phyloP scores from a whole-genome alignment of 1,140 invertebrate species.

The Harlomillsia oculata region DNA sequence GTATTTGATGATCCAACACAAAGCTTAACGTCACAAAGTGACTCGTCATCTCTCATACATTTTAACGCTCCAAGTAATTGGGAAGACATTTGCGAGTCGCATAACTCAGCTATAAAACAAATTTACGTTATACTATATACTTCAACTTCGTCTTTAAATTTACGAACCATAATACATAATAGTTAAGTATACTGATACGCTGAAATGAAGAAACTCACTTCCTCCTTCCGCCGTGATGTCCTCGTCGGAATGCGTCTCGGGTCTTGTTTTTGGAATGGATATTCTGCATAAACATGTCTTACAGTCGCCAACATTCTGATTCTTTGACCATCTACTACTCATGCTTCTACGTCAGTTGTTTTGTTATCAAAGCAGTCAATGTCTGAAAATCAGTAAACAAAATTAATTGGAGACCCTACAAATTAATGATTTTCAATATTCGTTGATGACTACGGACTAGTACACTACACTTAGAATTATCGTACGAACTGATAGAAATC shows the following conservation, averaged over 20 bases:
- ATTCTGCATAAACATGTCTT: conserved; percentile 34
- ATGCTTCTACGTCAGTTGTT: conserved; percentile 9
- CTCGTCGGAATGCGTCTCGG: conserved; percentile 21
- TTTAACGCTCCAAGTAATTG: conserved; percentile 32
- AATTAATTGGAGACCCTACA: too few relatives aligned
- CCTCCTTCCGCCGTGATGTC: conserved; percentile 12
- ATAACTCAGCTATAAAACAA: conserved; percentile 19
- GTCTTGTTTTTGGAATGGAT: conserved; percentile 27
- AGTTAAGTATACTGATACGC: background rate
- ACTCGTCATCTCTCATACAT: conserved; percentile 33
- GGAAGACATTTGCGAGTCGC: conserved; percentile 35
- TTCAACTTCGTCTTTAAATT: background rate
- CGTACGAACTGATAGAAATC: too few relatives aligned
- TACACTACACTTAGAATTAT: too few relatives aligned
- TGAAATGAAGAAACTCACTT: conserved; percentile 9
- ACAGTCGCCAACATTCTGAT: conserved; percentile 31
- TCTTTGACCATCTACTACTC: conserved; percentile 32
- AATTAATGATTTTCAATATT: too few relatives aligned
- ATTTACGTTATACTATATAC: background rate
- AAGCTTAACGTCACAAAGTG: conserved; percentile 36
- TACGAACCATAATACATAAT: too few relatives aligned
- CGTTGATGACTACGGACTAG: too few relatives aligned
- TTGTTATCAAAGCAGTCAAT: too few relatives aligned
- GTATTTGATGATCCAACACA: conserved; percentile 32
- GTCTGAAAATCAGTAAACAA: too few relatives aligned